Evolutionary conservation across 2,888 invertebrate genomes (phyloP).

Genomic region (Drosophila longiperda): DNA sequence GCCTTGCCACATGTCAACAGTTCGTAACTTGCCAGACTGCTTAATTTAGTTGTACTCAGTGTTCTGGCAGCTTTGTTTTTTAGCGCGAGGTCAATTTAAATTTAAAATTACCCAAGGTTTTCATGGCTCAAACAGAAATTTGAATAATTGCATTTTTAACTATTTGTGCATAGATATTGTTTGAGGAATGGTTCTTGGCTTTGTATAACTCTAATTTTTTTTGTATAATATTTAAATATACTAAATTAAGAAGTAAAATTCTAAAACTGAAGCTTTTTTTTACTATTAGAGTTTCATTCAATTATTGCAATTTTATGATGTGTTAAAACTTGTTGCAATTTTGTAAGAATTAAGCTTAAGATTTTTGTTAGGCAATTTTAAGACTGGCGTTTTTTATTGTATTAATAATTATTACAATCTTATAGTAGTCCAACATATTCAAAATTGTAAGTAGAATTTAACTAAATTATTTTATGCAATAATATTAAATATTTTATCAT

Average conservation of each 20-base stretch:
- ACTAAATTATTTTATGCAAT: background rate
- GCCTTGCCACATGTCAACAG: constrained; percentile 1
- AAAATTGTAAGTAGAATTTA: background rate
- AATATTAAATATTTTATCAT: background rate
- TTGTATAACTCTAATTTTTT: background rate
- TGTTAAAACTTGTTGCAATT: background rate
- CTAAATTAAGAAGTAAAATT: background rate
- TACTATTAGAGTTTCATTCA: background rate
- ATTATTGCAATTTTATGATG: background rate
- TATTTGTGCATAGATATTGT: background rate
- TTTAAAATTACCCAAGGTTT: constrained; percentile 1
- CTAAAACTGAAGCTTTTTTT: background rate
- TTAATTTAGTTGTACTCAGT: background rate
- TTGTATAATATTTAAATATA: background rate
- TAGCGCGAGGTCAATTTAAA: background rate
- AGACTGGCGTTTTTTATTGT: too few relatives aligned
- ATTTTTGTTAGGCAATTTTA: too few relatives aligned
- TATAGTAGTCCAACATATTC: background rate
- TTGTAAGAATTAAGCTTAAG: too few relatives aligned
- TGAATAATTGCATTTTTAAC: background rate
- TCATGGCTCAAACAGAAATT: background rate
- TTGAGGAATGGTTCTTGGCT: background rate
- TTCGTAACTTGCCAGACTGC: constrained; percentile 12
- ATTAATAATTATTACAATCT: background rate
- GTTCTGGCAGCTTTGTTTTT: constrained; percentile 3